Evolutionary conservation across 2,113 vertebrate species (phyloP).

Genomic region (Leuciscus idus): DNA sequence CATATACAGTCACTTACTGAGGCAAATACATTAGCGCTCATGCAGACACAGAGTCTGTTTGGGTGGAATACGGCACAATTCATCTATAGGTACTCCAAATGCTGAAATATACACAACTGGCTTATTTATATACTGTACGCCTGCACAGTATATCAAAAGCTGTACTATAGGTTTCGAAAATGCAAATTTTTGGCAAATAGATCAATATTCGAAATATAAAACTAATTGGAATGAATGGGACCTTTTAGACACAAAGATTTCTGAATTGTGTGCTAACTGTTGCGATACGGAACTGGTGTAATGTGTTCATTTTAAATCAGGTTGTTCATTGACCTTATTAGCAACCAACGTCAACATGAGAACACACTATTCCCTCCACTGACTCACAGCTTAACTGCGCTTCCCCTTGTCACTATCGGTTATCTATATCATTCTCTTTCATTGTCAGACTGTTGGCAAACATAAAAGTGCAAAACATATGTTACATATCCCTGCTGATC

Average conservation of each 20-base stretch:
- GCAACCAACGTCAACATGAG: conserved; percentile 2
- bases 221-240: conserved; percentile 11
- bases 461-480: conserved; percentile 40
- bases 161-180: neutral
- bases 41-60: neutral
- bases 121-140: neutral
- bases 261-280: neutral
- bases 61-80: neutral
- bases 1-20: conserved; percentile 19
- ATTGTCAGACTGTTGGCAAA: conserved; percentile 47
- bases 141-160: neutral
- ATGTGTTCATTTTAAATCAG: conserved; percentile 34
- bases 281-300: neutral
- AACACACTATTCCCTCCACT: conserved; percentile 7
- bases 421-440: conserved; percentile 35
- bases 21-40: conserved; percentile 3
- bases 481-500: conserved; percentile 41
- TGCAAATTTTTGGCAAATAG: neutral
- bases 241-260: neutral
- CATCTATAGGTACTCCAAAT: neutral
- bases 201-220: neutral
- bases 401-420: conserved; percentile 36
- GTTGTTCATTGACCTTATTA: conserved; percentile 48
- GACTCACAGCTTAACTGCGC: neutral
- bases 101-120: neutral